Evolutionary conservation across 2,888 invertebrate genomes (phyloP), one percentile per base, ranked within the genome.

Genomic region (Diachrysia chrysitis): DNA sequence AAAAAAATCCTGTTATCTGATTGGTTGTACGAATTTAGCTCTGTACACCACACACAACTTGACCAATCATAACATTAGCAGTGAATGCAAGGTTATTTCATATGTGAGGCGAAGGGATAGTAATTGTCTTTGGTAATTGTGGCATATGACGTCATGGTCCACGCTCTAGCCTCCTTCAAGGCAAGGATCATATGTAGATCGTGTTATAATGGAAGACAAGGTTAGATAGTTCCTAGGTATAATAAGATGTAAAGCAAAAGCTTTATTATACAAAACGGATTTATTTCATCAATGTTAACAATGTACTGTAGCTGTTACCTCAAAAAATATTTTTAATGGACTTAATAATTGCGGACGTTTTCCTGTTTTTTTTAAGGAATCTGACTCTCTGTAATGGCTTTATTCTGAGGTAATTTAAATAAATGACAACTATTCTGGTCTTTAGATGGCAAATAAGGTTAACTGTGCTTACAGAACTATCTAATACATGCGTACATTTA

Each of bases 81-180:
- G 73, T 76, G 82, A 81, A 76, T 46, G 80, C 80, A 80, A 80
- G 80, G 80, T 68, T 62, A 17, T 9, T n/a, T 54, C 74, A 64
- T n/a, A 70, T 70, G 81, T 81, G 82, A n/a, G 42, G 42, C 42
- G 42, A 80, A 79, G 73, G 79, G 82, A 73, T 68, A 72, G 65
- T 73, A 75, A 75, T 75, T 75, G 74, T 75, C 73, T 75, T 48
- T 67, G 63, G 69, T 69, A 75, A 75, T 73, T 78, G 75, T 77
- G 68, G 51, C 48, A 2, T 59, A 0, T 77, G 78, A 78, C 74
- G 78, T 75, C 74, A 75, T 10, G 2, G 1, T 32, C 10, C 19
- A 14, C 9, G 51, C 12, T 77, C 74, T 74, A 74, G 59, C 35
- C 78, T 63, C 17, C 14, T 19, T 29, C 73, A 74, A 74, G 74